phyloP scores from a whole-genome alignment of 2,797 vertebrate species.

The Esox lucius region DNA sequence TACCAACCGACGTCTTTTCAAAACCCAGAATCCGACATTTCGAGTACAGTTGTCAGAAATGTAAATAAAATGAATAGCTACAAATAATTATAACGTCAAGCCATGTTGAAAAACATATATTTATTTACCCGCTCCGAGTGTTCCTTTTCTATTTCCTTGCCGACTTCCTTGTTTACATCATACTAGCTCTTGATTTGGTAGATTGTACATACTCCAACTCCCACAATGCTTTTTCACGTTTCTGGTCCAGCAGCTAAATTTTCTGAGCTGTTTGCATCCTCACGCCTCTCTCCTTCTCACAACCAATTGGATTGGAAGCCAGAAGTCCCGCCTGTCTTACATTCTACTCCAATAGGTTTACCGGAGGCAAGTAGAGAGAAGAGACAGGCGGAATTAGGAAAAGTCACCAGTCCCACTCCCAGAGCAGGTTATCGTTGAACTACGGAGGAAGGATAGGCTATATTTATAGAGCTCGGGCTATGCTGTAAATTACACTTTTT shows the following conservation, averaged over 20 bases:
- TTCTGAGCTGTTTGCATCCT: too few species aligned
- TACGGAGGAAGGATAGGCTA: background rate
- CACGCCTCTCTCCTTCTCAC: background rate
- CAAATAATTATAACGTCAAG: background rate
- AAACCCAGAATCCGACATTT: background rate
- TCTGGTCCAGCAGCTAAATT: too few species aligned
- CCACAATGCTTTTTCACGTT: conserved; percentile 1
- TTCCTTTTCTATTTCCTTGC: background rate
- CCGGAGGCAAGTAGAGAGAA: too few species aligned
- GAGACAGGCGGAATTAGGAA: too few species aligned
- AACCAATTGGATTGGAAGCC: too few species aligned
- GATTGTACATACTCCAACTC: background rate
- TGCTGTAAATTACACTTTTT: background rate
- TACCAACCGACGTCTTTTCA: too few species aligned
- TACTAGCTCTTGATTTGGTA: conserved; percentile 55
- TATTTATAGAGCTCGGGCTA: background rate
- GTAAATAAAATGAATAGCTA: background rate
- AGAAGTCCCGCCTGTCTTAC: too few species aligned
- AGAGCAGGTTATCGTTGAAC: conserved; percentile 7
- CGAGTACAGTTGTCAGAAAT: background rate
- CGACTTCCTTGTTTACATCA: conserved; percentile 70
- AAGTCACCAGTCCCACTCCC: background rate
- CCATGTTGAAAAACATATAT: background rate
- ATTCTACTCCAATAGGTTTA: too few species aligned
- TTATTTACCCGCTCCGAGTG: background rate